These are phyloP conservation scores for Monarcha castaneiventris DNA, from an alignment of 2,113 vertebrate genomes.

Conservation along the genomic window DNA sequence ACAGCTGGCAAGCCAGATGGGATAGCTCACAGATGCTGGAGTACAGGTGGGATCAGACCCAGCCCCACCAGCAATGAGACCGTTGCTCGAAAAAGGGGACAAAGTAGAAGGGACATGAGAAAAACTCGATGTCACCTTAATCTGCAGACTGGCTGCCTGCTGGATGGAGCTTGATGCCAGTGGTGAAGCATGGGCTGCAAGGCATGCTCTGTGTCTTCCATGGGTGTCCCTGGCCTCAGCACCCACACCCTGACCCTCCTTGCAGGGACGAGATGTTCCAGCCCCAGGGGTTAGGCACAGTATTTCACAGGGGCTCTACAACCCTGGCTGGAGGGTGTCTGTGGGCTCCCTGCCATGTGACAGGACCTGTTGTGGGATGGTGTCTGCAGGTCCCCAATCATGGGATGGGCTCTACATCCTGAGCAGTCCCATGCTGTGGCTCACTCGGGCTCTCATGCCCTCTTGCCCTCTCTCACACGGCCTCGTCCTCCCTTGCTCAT, in stretches of 20 bases:
- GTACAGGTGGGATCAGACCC: not conserved
- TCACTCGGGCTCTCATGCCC: not conserved
- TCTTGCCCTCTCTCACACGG: fast-evolving
- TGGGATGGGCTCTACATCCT: not conserved
- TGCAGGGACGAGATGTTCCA: fast-evolving
- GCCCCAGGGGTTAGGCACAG: fast-evolving
- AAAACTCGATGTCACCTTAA: not conserved
- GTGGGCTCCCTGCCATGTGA: not conserved
- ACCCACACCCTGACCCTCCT: not conserved
- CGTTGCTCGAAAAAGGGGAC: not conserved
- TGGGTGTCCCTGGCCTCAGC: not conserved
- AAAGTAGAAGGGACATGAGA: not conserved
- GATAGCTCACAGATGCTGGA: not conserved
- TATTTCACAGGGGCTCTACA: not conserved
- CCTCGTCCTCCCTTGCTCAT: not conserved
- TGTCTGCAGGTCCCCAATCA: not conserved
- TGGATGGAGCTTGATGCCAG: fast-evolving
- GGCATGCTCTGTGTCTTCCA: fast-evolving
- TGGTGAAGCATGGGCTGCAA: not conserved
- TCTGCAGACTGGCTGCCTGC: not conserved
- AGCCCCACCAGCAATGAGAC: not conserved
- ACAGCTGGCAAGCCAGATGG: not conserved
- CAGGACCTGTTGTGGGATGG: not conserved
- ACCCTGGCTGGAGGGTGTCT: not conserved
- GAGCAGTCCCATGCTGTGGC: fast-evolving